phyloP scores from a whole-genome alignment of 1,140 invertebrate genomes.

The Cheumatopsyche charites region DNA sequence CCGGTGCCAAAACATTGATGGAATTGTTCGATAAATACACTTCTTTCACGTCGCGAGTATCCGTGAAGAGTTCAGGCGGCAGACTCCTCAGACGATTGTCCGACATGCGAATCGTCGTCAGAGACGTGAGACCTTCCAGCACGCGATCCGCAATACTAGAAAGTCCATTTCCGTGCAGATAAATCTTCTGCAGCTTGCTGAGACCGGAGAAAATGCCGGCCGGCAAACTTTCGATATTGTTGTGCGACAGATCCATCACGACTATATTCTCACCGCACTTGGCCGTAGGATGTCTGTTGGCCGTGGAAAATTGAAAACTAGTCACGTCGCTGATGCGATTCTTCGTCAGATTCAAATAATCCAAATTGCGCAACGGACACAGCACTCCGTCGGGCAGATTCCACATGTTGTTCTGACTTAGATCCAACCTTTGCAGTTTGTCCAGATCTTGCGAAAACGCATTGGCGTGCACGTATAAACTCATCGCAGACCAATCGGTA shows the following conservation, averaged over 20 bases:
- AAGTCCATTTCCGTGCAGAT: constrained; percentile 73
- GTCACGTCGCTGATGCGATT: constrained; percentile 81
- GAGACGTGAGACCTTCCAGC: constrained; percentile 76
- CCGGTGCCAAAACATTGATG: constrained; percentile 84
- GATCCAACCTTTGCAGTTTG: constrained; percentile 78
- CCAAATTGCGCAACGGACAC: constrained; percentile 78
- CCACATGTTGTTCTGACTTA: constrained; percentile 89
- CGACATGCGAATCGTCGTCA: constrained; percentile 79
- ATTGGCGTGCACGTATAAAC: constrained; percentile 75
- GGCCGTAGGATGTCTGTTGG: constrained; percentile 64
- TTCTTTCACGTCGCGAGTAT: constrained; percentile 80
- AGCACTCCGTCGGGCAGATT: constrained; percentile 81
- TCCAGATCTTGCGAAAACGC: constrained; percentile 77
- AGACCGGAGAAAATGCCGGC: constrained; percentile 76
- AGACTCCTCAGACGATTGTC: constrained; percentile 82
- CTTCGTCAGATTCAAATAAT: constrained; percentile 79
- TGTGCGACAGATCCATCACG: constrained; percentile 80
- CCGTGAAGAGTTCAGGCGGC: constrained; percentile 81
- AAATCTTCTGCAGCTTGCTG: constrained; percentile 67
- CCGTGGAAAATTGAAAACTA: constrained; percentile 74
- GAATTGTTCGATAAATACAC: constrained; percentile 85
- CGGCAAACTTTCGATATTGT: constrained; percentile 80
- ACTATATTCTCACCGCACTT: constrained; percentile 76
- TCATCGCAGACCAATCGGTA: constrained; percentile 85
- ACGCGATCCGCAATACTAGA: constrained; percentile 80